Evolutionary conservation across 2,797 vertebrate genomes (phyloP).

Genomic region (Hephaestus fuliginosus): DNA sequence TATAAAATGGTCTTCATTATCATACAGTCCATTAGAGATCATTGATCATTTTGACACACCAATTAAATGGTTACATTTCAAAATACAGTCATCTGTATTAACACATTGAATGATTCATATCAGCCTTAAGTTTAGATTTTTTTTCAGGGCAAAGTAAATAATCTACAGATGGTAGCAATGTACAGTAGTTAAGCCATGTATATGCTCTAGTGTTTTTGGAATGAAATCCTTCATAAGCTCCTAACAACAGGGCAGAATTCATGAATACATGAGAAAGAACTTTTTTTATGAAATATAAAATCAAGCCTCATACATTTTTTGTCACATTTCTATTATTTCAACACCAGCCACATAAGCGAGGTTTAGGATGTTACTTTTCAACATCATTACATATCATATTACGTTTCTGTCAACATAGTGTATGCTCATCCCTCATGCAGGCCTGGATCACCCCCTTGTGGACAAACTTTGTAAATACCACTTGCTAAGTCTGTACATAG

Average conservation of each 20-base stretch:
- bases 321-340: constrained; percentile 69
- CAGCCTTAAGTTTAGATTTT: constrained; percentile 39
- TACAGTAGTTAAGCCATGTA: constrained; percentile 30
- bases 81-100: constrained; percentile 2
- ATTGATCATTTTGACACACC: constrained; percentile 18
- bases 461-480: constrained; percentile 88
- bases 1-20: constrained; percentile 25
- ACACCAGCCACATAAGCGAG: constrained; percentile 81
- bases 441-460: constrained; percentile 84
- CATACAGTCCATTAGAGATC: constrained; percentile 30
- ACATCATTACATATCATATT: constrained; percentile 78
- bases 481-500: constrained; percentile 86
- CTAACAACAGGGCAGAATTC: constrained; percentile 33
- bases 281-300: constrained; percentile 48
- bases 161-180: constrained; percentile 56
- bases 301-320: constrained; percentile 57
- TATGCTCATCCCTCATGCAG: constrained; percentile 70
- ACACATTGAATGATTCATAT: constrained; percentile 27
- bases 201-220: constrained; percentile 34
- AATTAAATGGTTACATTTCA: constrained; percentile 31
- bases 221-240: constrained; percentile 50
- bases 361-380: constrained; percentile 70
- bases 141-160: constrained; percentile 50
- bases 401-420: constrained; percentile 64
- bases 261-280: constrained; percentile 20